These are phyloP conservation scores for Gari tellinella DNA, from an alignment of 2,888 invertebrate genomes.

Conservation along the genomic window DNA sequence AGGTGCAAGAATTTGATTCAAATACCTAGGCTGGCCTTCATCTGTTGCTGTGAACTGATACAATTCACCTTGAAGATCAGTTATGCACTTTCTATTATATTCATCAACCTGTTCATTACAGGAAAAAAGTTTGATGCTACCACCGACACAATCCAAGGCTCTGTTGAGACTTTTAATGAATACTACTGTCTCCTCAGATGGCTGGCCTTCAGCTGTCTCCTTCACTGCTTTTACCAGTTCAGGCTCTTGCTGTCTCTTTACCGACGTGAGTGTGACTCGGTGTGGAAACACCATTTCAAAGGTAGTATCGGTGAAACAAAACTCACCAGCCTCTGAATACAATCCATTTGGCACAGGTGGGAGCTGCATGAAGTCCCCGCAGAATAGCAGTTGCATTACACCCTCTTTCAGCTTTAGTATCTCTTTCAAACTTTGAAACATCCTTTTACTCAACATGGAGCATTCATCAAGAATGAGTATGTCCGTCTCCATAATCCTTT, in stretches of 20 bases:
- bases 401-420: constrained; percentile 35
- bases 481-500: constrained; percentile 30
- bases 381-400: constrained; percentile 32
- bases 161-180: background rate
- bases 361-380: constrained; percentile 35
- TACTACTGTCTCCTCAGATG: no score
- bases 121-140: no score
- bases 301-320: constrained; percentile 20
- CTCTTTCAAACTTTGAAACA: constrained; percentile 18
- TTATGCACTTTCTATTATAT: no score
- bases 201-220: constrained; percentile 17
- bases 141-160: background rate
- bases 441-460: constrained; percentile 37
- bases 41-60: no score
- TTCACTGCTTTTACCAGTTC: constrained; percentile 5
- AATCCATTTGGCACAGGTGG: constrained; percentile 34
- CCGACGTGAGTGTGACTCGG: constrained; percentile 2
- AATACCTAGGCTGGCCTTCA: no score
- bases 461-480: constrained; percentile 39
- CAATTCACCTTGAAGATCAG: no score
- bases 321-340: constrained; percentile 25
- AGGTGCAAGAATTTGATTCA: no score
- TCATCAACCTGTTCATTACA: no score
- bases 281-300: constrained; percentile 13
- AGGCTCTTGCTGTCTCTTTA: constrained; percentile 18